Evolutionary conservation across 2,113 vertebrate species (phyloP), one percentile per base, ranked within the genome.

Genomic region (Megaceryle torquata): DNA sequence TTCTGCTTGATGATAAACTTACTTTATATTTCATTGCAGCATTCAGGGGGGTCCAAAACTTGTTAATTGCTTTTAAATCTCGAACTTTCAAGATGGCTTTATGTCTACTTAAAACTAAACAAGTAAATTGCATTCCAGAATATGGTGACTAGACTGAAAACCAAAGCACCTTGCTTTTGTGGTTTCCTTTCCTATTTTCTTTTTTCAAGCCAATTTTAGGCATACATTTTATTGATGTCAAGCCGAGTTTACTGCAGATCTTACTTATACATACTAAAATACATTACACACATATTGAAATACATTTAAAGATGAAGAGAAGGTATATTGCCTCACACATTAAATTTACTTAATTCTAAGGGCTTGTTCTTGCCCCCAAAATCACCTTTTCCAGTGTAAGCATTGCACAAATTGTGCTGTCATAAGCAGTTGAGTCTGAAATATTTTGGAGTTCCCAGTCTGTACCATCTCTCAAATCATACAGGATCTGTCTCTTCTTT

Each of bases 321-420:
- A 96, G 90, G 80, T 95, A 86, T 93, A 78, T 93, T 75, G 92
- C 65, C 86, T 92, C 41, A 78, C 53, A 81, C 53, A 91, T 93
- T 50, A 88, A 86, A 78, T 93, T 77, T 84, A 56, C 29, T 79
- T 84, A 74, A 65, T 93, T 89, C 37, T 74, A 88, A 93, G 96
- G 95, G 93, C 93, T 95, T 69, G 16, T 79, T 91, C 0, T 0
- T 68, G 80, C 51, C 77, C 80, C 60, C 6, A 2, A 6, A 75
- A 48, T 86, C 76, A 78, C 80, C 65, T 94, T n/a, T 76, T 31
- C 54, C 35, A 39, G 15, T 64, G 33, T 78, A 83, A 90, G 50
- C 51, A 31, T 90, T 82, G 53, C 61, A 84, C 35, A 56, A 25
- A 64, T 35, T 71, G 18, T 89, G 41, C 65, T 92, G 50, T 70